Base-by-base conservation (phyloP, 2,113 vertebrate species). In the Otus sunia region DNA sequence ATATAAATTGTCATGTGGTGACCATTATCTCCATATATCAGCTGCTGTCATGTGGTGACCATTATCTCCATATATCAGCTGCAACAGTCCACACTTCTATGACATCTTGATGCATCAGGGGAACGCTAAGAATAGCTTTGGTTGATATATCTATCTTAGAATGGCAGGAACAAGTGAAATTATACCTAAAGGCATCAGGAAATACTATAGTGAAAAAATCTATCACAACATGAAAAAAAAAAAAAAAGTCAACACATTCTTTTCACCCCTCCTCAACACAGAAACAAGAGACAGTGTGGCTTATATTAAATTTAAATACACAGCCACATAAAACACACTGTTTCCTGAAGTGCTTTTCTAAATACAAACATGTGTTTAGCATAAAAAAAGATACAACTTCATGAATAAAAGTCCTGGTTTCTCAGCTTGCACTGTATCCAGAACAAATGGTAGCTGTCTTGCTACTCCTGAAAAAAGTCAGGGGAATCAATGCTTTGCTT, bases 1-100 rank as follows among this genome's bases (percentile, higher is more conserved):
- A n/a, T n/a, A n/a, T n/a, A n/a, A n/a, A n/a, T n/a, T n/a, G 41
- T 56, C 97, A 98, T 97, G 96, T 97, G 97, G 94, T 97, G 88
- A 49, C 37, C 80, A 95, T 97, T 97, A 97, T 96, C 96, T 94
- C 77, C 86, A 94, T 92, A 94, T 82, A 96, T 94, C 94, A 88
- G 74, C 95, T 96, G 92, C 94, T n/a, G 41, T 56, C 97, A 98
- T 97, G 96, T 97, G 97, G 94, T 97, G 88, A 49, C 37, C 80
- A 95, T 97, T 97, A 97, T 96, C 96, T 94, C 77, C 86, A 94
- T 92, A 94, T 82, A 96, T 94, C 94, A 88, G 74, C 95, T 96
- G 92, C 94, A 96, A 95, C 89, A 72, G 96, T 89, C 91, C 90
- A 97, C 86, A 88, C 96, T 78, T 64, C 79, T 94, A 85, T 94